A percentile compares a stretch with the other conserved stretches of the same genome.
These are phyloP conservation scores for Laothoe populi DNA, from an alignment of 2,888 invertebrate genomes.

Conservation along the genomic window DNA sequence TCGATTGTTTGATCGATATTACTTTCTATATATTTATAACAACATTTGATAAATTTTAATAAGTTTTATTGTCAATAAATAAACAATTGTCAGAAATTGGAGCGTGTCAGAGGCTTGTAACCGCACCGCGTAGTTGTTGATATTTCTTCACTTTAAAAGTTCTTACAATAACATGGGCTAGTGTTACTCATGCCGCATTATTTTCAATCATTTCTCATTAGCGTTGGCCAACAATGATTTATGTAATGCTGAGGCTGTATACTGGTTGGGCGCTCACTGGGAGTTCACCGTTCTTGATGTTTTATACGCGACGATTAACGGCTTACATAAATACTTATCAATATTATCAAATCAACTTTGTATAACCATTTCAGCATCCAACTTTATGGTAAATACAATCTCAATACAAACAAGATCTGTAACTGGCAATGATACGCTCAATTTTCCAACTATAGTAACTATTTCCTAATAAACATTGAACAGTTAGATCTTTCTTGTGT, in stretches of 20 bases:
- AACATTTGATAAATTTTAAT: neutral
- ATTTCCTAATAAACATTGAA: too few species aligned
- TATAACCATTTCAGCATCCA: too few species aligned
- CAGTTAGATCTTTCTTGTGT: too few species aligned
- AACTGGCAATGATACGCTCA: too few species aligned
- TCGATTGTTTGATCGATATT: too few species aligned
- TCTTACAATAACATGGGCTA: neutral
- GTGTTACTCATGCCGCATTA: conserved; percentile 2
- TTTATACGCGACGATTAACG: too few species aligned
- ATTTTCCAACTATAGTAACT: too few species aligned
- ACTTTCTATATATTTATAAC: neutral
- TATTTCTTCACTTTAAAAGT: conserved; percentile 1
- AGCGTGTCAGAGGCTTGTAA: conserved; percentile 6
- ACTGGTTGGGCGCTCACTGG: neutral
- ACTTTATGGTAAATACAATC: too few species aligned
- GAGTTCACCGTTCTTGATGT: too few species aligned
- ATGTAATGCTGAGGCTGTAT: neutral
- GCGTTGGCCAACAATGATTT: neutral
- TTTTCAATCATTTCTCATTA: conserved; percentile 21
- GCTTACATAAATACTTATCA: too few species aligned
- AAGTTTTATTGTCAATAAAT: neutral
- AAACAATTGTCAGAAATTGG: conserved; percentile 4
- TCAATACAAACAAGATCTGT: too few species aligned
- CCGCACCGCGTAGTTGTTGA: neutral
- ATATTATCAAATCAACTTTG: too few species aligned